Percentiles rank a stretch among this genome's conserved stretches.
These are phyloP conservation scores for Guaruba guarouba DNA, from an alignment of 2,113 vertebrate genomes.

Conservation along the genomic window DNA sequence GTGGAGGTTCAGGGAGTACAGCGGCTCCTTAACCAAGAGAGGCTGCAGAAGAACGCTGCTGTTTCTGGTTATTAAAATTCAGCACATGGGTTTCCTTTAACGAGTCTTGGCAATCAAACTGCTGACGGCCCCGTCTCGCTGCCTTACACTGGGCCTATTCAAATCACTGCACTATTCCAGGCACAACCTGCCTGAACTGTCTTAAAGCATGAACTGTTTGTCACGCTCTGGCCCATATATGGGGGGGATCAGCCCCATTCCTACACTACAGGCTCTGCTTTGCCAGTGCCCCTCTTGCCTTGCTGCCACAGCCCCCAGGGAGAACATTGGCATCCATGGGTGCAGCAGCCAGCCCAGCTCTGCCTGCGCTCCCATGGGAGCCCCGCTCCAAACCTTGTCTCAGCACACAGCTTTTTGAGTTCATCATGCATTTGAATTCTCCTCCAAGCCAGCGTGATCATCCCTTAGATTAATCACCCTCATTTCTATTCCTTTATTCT, in stretches of 20 bases:
- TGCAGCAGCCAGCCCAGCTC: too few species aligned
- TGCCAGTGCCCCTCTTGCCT: neutral
- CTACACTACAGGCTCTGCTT: neutral
- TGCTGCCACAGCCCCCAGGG: neutral
- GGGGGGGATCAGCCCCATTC: neutral
- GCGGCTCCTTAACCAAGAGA: neutral
- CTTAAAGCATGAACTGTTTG: neutral
- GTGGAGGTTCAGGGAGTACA: neutral
- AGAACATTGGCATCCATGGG: too few species aligned
- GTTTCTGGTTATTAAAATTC: neutral
- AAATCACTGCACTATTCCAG: neutral
- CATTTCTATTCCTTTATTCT: neutral
- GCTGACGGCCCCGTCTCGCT: neutral
- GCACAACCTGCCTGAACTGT: neutral
- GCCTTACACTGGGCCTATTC: neutral
- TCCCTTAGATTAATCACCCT: neutral
- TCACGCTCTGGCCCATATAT: fast-evolving
- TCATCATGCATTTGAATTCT: neutral
- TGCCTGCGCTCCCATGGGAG: neutral
- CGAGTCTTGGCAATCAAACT: neutral
- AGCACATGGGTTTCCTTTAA: neutral
- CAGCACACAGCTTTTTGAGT: neutral
- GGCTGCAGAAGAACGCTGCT: neutral
- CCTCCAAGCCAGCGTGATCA: neutral
- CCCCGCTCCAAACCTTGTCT: neutral